These are phyloP conservation scores for Python bivittatus DNA, from an alignment of 2,113 vertebrate species.

Conservation along the genomic window DNA sequence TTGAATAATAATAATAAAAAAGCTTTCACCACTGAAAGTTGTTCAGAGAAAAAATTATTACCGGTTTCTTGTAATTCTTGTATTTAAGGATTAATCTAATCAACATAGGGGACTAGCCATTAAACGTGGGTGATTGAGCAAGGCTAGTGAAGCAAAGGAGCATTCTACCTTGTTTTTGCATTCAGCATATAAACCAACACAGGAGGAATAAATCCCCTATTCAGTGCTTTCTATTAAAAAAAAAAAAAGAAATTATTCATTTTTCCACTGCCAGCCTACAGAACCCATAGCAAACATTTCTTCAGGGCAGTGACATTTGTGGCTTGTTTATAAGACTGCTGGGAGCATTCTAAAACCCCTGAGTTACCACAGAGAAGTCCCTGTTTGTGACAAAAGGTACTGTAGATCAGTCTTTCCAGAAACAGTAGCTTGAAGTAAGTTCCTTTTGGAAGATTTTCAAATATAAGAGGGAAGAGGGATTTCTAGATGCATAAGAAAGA, in stretches of 20 bases:
- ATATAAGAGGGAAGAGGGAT: not conserved
- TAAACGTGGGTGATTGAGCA: not conserved
- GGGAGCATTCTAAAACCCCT: not conserved
- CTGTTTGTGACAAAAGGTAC: not conserved
- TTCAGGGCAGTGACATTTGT: not conserved
- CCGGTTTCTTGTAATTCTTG: not conserved
- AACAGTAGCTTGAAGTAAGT: not conserved
- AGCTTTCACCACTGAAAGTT: not conserved
- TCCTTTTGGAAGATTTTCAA: not conserved
- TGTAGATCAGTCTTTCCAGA: not conserved
- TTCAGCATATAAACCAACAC: not conserved
- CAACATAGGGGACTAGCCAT: not conserved
- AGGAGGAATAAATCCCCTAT: not conserved
- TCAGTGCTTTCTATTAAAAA: not conserved
- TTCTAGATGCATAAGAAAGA: not conserved
- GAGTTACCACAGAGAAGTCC: not conserved
- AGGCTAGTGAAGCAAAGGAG: not conserved
- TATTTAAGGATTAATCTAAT: not conserved
- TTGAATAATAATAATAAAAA: not conserved
- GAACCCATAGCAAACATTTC: not conserved
- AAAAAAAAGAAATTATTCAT: not conserved
- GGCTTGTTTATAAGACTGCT: not conserved
- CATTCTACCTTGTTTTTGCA: not conserved
- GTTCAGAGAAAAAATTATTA: not conserved
- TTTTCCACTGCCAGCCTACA: not conserved